Evolutionary conservation across 2,797 vertebrate genomes (phyloP).

Genomic region (Onychomys arenicola): DNA sequence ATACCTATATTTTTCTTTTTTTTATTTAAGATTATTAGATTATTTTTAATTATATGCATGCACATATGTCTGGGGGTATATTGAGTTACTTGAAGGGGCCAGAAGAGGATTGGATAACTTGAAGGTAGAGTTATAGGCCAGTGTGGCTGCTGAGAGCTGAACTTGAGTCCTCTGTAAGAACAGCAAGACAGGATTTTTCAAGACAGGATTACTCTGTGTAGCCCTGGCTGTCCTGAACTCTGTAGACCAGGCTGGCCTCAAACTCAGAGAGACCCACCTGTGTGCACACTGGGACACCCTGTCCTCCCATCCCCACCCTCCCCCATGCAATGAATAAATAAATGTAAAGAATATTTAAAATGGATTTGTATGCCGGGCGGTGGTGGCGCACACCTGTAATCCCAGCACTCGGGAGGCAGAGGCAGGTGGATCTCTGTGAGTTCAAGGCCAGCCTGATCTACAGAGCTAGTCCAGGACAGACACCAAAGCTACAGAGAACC

Average conservation of each 20-base stretch:
- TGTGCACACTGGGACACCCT: too few species aligned
- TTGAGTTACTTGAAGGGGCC: not conserved
- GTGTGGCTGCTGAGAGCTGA: not conserved
- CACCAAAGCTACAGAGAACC: not conserved
- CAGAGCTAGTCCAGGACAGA: not conserved
- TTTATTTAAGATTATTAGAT: not conserved
- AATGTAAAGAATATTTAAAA: too few species aligned
- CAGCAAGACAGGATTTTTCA: not conserved
- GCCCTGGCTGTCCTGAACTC: not conserved
- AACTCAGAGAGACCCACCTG: not conserved
- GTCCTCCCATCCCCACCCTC: too few species aligned
- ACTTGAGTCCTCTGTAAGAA: not conserved
- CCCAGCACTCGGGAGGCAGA: not conserved
- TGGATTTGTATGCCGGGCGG: too few species aligned
- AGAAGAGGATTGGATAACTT: not conserved
- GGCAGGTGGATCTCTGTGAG: not conserved
- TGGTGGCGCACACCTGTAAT: not conserved
- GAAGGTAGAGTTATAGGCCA: not conserved
- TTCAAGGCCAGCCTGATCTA: not conserved
- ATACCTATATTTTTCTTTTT: not conserved
- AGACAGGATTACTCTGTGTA: not conserved
- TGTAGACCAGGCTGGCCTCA: not conserved
- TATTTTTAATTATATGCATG: not conserved
- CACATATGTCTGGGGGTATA: not conserved
- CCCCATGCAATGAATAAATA: too few species aligned